Conservation (phyloP, 35 echinoderm and acorn worm species). For the Lytechinus variegatus region DNA sequence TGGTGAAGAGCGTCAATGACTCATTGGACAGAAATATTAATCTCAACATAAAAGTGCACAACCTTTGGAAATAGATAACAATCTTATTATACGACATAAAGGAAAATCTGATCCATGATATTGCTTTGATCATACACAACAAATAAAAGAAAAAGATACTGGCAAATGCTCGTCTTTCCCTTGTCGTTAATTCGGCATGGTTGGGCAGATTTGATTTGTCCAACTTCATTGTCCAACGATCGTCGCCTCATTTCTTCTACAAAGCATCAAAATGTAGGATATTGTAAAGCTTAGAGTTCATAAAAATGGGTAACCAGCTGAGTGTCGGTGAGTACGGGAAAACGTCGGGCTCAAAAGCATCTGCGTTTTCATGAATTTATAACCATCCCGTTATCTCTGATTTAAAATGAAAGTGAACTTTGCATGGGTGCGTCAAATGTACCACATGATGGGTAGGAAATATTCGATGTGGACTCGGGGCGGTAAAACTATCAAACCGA, state of each 20-base stretch:
- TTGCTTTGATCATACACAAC: neutral
- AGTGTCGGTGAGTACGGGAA: neutral
- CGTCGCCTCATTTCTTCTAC: neutral
- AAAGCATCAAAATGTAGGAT: neutral
- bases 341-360: slow-evolving; percentile 1
- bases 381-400: neutral
- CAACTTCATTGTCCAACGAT: neutral
- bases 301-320: neutral
- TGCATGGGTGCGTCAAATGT: neutral
- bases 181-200: neutral
- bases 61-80: neutral
- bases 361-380: slow-evolving; percentile 13
- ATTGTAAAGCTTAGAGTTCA: neutral
- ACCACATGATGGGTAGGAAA: neutral
- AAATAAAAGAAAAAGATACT: neutral
- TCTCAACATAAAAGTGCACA: neutral
- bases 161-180: neutral
- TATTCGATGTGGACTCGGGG: neutral
- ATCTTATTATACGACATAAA: neutral
- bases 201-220: neutral
- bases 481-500: slow-evolving; percentile 1
- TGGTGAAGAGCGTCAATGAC: neutral
- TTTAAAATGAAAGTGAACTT: neutral
- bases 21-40: neutral
- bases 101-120: neutral